phyloP scores from a whole-genome alignment of 2,888 invertebrate genomes.

The Cylloceria caligata region DNA sequence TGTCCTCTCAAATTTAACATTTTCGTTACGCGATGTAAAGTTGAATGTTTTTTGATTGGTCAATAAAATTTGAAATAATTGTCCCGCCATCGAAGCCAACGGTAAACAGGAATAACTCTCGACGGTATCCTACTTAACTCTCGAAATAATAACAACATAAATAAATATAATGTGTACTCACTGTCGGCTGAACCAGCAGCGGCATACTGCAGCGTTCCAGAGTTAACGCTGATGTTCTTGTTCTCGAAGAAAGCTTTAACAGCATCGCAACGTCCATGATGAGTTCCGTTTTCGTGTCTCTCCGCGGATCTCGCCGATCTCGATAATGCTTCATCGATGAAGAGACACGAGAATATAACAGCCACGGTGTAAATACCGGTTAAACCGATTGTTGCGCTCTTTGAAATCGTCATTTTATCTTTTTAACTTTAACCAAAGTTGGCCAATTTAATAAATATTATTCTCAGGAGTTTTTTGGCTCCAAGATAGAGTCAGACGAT shows the following conservation, averaged over 20 bases:
- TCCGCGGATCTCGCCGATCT: slow-evolving; percentile 74
- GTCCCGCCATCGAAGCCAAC: neutral
- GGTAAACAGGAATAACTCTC: neutral
- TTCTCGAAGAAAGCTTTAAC: slow-evolving; percentile 78
- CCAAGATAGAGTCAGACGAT: neutral
- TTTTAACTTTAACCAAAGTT: slow-evolving; percentile 11
- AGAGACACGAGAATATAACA: slow-evolving; percentile 65
- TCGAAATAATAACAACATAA: neutral
- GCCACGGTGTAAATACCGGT: slow-evolving; percentile 58
- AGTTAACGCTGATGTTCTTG: slow-evolving; percentile 75
- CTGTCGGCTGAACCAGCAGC: slow-evolving; percentile 69
- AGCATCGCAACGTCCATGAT: slow-evolving; percentile 71
- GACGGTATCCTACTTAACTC: neutral
- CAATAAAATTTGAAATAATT: neutral
- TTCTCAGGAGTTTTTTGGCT: neutral
- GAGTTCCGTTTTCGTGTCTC: slow-evolving; percentile 64
- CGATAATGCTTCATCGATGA: slow-evolving; percentile 72
- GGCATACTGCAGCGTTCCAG: slow-evolving; percentile 56
- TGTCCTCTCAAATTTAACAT: neutral
- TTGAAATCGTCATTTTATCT: slow-evolving; percentile 58
- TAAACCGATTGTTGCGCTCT: slow-evolving; percentile 52
- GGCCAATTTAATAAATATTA: neutral
- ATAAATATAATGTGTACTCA: slow-evolving; percentile 70
- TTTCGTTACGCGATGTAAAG: neutral
- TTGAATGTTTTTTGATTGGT: neutral